phyloP scores from a whole-genome alignment of 1,140 invertebrate genomes.

The Pseudomyrmex flavicornis region DNA sequence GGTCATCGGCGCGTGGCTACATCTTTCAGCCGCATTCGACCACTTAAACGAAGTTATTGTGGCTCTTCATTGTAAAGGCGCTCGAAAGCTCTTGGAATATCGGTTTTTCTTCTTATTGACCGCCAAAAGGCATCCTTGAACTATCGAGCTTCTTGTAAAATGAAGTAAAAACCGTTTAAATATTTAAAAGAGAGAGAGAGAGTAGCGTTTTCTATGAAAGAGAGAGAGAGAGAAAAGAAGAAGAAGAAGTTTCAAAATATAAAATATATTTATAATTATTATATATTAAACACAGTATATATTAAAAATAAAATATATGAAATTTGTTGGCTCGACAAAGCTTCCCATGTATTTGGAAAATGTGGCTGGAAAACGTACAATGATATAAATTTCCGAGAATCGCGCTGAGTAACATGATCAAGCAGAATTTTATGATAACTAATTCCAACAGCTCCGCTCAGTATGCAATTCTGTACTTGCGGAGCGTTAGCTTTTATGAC shows the following conservation, averaged over 20 bases:
- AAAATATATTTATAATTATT: neutral
- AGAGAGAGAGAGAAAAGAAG: neutral
- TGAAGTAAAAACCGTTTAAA: neutral
- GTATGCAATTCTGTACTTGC: constrained; percentile 38
- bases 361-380: neutral
- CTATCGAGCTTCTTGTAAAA: neutral
- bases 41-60: constrained; percentile 24
- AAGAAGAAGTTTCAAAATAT: neutral
- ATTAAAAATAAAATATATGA: neutral
- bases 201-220: neutral
- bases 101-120: constrained; percentile 5
- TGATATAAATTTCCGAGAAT: constrained; percentile 31
- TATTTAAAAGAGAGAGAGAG: too few relatives aligned
- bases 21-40: constrained; percentile 5
- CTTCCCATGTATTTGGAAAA: neutral
- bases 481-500: constrained; percentile 43
- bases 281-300: too few relatives aligned
- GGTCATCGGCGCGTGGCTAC: neutral
- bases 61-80: neutral
- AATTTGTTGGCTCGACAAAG: constrained; percentile 11
- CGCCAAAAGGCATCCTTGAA: neutral
- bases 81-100: neutral
- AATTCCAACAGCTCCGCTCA: constrained; percentile 58
- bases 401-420: constrained; percentile 35
- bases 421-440: constrained; percentile 54